Evolutionary conservation across 2,888 invertebrate species (phyloP), one percentile per base, ranked within the genome.

Genomic region (Antheraea yamamai): DNA sequence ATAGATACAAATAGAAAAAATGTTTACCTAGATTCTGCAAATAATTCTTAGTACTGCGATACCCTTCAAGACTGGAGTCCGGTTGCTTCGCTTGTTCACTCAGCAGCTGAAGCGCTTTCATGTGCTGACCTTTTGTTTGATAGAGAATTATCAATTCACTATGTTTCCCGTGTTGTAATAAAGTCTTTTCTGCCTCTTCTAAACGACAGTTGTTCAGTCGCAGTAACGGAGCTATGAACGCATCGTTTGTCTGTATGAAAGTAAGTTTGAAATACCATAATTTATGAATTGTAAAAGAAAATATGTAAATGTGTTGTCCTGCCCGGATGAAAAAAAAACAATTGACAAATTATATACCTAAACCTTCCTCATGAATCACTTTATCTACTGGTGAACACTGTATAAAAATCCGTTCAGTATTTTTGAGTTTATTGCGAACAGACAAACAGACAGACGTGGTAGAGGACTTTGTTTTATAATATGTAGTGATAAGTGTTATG

Each of bases 131-230:
- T 91, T 99, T 99, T 0, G 97, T 98, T 91, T 99, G 98, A 90
- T 99, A 99, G 55, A 99, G 95, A 84, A 99, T 98, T 80, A 99
- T 98, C 0, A 99, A 95, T 89, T 99, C 99, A 79, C 97, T 97
- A 86, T 97, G 97, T 89, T 99, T 99, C 75, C 98, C 97, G 89
- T 98, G 96, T 85, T 97, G 97, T 79, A 97, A 96, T 58, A 99
- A 93, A 1, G 98, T 98, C 84, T 97, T 96, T 87, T 99, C 99
- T 0, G 99, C 97, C 92, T 99, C 99, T 75, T 98, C 98, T 30
- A 99, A 92, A 81, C 99, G 98, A 85, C 99, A 99, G 87, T 98
- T 97, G 91, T 99, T 98, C 26, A 98, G 94, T 2, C 99, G 96
- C 47, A 99, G 94, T 20, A 99, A 93, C 0, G 99, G 98, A 0